Evolutionary conservation across 2,888 invertebrate genomes (phyloP).

Genomic region (Zaprionus bogoriensis): DNA sequence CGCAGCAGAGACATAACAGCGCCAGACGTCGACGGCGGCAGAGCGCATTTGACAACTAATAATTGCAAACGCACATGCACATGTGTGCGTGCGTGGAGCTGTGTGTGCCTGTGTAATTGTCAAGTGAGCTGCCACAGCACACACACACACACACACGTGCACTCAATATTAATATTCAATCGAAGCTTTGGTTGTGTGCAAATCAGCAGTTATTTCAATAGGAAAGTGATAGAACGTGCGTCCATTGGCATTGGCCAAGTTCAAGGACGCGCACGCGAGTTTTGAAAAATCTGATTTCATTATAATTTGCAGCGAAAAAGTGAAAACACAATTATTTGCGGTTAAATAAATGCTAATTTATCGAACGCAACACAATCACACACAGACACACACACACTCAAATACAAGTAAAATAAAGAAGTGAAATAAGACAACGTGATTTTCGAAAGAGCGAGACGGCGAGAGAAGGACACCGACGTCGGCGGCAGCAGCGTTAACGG

Average conservation of each 20-base stretch:
- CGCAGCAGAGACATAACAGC: conserved; percentile 11
- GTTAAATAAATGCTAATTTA: too few relatives aligned
- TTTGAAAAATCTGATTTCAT: conserved; percentile 5
- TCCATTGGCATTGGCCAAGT: conserved; percentile 72
- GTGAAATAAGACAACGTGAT: neutral
- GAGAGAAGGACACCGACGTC: conserved; percentile 6
- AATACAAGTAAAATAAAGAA: neutral
- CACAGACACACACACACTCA: neutral
- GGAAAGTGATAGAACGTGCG: conserved; percentile 45
- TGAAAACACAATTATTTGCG: neutral
- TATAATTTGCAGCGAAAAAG: conserved; percentile 17
- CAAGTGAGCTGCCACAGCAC: neutral
- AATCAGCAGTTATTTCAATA: conserved; percentile 6
- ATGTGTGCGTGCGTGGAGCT: conserved; percentile 1
- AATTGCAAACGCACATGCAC: conserved; percentile 13
- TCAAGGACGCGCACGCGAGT: conserved; percentile 69
- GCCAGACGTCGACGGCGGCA: conserved; percentile 6
- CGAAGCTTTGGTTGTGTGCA: conserved; percentile 14
- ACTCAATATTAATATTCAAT: conserved; percentile 10
- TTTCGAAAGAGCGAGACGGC: neutral
- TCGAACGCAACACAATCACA: too few relatives aligned
- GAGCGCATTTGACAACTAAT: conserved; percentile 30
- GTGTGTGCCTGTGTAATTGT: neutral
- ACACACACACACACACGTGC: neutral
- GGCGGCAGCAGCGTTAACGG: conserved; percentile 41